A percentile compares a stretch with the other conserved stretches of the same genome.
These are phyloP conservation scores for Micropoecilia bifurca DNA, from an alignment of 2,797 vertebrate species.

Conservation along the genomic window DNA sequence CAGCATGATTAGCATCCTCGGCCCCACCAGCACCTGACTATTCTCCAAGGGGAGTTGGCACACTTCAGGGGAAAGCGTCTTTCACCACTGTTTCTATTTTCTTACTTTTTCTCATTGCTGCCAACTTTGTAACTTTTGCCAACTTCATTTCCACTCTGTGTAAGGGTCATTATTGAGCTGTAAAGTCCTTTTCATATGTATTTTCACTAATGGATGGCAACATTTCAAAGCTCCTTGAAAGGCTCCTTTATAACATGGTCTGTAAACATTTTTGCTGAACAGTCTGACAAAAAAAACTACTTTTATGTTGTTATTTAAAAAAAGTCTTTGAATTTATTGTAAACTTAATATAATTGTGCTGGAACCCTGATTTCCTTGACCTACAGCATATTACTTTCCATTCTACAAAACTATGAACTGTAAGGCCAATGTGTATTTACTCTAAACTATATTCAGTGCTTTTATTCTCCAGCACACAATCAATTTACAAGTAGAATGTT, in stretches of 20 bases:
- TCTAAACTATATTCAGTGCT: background rate
- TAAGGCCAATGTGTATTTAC: background rate
- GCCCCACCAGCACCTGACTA: slow-evolving; percentile 45
- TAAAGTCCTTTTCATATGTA: slow-evolving; percentile 17
- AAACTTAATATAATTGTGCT: background rate
- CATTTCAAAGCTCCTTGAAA: background rate
- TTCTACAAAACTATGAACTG: background rate
- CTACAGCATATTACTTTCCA: background rate
- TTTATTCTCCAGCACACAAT: too few species aligned
- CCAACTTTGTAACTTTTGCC: slow-evolving; percentile 24
- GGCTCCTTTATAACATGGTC: background rate
- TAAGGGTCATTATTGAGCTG: slow-evolving; percentile 18
- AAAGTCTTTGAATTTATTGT: background rate
- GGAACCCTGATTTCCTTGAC: background rate
- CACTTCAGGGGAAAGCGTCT: slow-evolving; percentile 52
- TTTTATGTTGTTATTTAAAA: slow-evolving; percentile 8
- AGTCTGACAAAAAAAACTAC: slow-evolving; percentile 15
- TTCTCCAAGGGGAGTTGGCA: slow-evolving; percentile 61
- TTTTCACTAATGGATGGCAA: slow-evolving; percentile 35
- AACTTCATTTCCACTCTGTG: slow-evolving; percentile 30
- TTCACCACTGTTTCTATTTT: background rate
- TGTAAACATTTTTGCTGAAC: slow-evolving; percentile 3
- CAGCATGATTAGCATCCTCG: slow-evolving; percentile 65
- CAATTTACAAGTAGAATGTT: too few species aligned
- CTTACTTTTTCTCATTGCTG: slow-evolving; percentile 9